Evolutionary conservation across 2,797 vertebrate genomes (phyloP).

Genomic region (Limnodromus scolopaceus): DNA sequence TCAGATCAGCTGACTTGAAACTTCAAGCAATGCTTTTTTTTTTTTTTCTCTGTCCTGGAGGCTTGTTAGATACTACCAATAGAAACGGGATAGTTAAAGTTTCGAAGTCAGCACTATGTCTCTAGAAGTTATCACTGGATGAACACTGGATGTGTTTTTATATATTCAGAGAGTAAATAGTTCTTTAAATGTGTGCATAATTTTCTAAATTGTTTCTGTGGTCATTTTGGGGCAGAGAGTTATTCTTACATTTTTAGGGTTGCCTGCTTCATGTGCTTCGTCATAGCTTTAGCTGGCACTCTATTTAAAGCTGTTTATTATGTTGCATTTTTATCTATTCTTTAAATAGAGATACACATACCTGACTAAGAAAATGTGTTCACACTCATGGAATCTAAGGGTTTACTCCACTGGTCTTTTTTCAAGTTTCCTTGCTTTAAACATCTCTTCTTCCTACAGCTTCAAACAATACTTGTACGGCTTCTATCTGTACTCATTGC

Average conservation of each 20-base stretch:
- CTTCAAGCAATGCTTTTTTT: background rate
- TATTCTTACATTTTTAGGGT: background rate
- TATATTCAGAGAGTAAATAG: background rate
- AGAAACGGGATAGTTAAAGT: background rate
- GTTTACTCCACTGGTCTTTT: background rate
- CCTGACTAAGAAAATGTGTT: background rate
- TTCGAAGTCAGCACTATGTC: background rate
- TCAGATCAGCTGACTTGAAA: background rate
- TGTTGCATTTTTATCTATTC: background rate
- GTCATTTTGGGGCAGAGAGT: background rate
- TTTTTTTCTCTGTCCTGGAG: background rate
- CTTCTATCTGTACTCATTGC: background rate
- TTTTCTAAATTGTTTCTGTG: background rate
- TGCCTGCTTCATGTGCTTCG: accelerated
- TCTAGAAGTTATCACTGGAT: background rate
- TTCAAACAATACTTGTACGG: background rate
- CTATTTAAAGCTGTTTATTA: background rate
- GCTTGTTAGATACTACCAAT: background rate
- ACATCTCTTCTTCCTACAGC: background rate
- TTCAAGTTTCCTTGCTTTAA: background rate
- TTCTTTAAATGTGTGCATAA: background rate
- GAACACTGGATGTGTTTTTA: background rate
- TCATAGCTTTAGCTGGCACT: background rate
- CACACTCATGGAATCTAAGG: background rate
- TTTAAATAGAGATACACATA: background rate